Base-by-base conservation (phyloP, 2,888 invertebrate genomes). In the Idaea biselata region DNA sequence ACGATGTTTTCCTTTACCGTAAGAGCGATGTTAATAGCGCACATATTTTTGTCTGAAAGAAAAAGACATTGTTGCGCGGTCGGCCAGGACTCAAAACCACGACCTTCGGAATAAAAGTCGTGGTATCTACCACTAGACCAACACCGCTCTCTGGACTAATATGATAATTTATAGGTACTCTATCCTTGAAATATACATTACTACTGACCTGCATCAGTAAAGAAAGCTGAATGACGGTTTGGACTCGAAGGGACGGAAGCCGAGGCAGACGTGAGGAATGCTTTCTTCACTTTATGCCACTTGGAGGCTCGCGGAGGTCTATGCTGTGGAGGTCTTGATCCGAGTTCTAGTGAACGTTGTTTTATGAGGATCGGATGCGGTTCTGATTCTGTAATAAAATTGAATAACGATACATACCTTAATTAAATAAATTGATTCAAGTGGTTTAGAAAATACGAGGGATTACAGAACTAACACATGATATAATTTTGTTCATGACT, bases 251-350 rank as follows among this genome's bases (percentile, higher is more conserved):
- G 95, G 17, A 95, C 95, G 6, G 95, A 95, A 3, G 89, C 89
- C 4, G 93, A 92, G 0, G 93, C 87, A 0, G 93, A 93, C 0
- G 94, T 94, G 62, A 95, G 90, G 86, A 96, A 95, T 33, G 95
- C 95, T 77, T 95, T 91, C 86, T 96, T 95, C 66, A 96, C 95
- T 79, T 95, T 95, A 58, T 94, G 94, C 96, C 96, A 96, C 83
- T 95, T 95, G 65, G 96, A 96, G 72, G 94, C 90, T 31, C 93
- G 88, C 17, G 94, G 91, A 25, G 93, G 93, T 31, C 93, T 90
- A 72, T 93, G 84, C 76, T 86, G 89, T 1, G 93, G 93, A 14
- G 91, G 91, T 32, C 92, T 82, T 60, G 89, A 86, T 0, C 89
- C 89, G 0, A 89, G 82, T 71, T 93, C 93, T 65, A 93, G 68